Base-by-base conservation (phyloP, 2,888 invertebrate genomes). In the Caenorhabditis sp. region DNA sequence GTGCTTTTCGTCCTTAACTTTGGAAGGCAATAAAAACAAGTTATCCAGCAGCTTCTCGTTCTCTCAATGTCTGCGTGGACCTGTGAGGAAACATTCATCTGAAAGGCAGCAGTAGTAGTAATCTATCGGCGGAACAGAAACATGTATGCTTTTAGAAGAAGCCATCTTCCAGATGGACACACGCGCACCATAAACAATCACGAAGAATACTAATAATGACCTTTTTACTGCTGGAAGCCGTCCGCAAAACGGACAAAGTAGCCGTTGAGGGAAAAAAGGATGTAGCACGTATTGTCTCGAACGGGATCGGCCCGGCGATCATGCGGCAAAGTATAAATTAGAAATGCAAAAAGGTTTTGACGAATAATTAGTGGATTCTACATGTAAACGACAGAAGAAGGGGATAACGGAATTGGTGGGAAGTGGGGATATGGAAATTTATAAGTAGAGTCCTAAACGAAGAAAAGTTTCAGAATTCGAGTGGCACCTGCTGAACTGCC, bases 111-210 rank as follows among this genome's bases (percentile, higher is more conserved):
- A 13, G 2, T 15, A 20, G 22, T 53, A 37, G 27, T 39, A 52
- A 50, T 45, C 45, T 41, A 48, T 66, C 43, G 37, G 41, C 48
- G 48, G 66, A 66, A 66, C 56, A 43, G 20, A 39, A 46, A 35
- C 56, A 66, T 48, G 37, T 20, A 56, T 56, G 56, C 48, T 66
- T 58, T 58, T 59, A 68, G 37, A 55, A 68, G 37, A 55, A 66
- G 43, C 35, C 45, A 70, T 53, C 39, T 50, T 43, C 58, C 41
- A 37, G n/a, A 41, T 22, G 15, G 4, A 45, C 52, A 45, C 48
- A 53, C 39, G 56, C n/a, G 56, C 58, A 59, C 59, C 70, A 70
- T 70, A 70, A 70, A 70, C 70, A 70, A 70, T 70, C 70, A 58
- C 20, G 41, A 26, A 2, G 62, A 68, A 53, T 59, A 59, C 70